Conservation (phyloP, 2,797 vertebrate genomes). For the Vireo griseus region DNA sequence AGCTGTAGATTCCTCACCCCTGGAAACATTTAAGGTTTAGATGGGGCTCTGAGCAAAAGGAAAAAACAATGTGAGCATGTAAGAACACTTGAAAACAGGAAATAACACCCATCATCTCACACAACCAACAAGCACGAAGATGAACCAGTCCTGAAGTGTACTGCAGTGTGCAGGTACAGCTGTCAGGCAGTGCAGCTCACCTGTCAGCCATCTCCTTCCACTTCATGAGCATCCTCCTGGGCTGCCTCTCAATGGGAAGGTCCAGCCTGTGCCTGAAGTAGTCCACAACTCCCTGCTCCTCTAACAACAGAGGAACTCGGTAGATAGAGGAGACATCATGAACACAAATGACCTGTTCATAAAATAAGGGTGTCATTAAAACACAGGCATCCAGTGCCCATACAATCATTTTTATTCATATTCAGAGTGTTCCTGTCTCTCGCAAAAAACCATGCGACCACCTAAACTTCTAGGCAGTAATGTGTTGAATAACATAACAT, state of each 20-base stretch:
- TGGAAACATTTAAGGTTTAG: background rate
- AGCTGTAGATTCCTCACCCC: background rate
- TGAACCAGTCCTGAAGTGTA: background rate
- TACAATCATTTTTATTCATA: background rate
- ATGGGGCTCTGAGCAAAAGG: background rate
- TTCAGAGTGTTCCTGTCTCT: background rate
- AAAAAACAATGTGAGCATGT: accelerated
- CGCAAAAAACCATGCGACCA: background rate
- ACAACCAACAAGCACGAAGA: background rate
- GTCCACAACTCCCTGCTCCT: slow-evolving; percentile 90
- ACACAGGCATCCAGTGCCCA: background rate
- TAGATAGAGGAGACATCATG: slow-evolving; percentile 93
- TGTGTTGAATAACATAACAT: background rate
- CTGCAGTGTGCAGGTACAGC: background rate
- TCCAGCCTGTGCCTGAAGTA: slow-evolving; percentile 88
- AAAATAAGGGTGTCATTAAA: background rate
- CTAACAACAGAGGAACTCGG: slow-evolving; percentile 88
- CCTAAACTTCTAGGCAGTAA: background rate
- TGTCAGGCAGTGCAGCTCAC: slow-evolving; percentile 62
- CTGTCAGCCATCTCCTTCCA: slow-evolving; percentile 98
- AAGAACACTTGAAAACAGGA: background rate
- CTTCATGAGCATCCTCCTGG: slow-evolving; percentile 89
- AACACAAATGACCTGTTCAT: slow-evolving; percentile 90
- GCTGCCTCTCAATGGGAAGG: slow-evolving; percentile 83
- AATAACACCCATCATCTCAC: background rate